phyloP scores from a whole-genome alignment of 1,140 invertebrate genomes.

The Muscidifurax raptorellus region DNA sequence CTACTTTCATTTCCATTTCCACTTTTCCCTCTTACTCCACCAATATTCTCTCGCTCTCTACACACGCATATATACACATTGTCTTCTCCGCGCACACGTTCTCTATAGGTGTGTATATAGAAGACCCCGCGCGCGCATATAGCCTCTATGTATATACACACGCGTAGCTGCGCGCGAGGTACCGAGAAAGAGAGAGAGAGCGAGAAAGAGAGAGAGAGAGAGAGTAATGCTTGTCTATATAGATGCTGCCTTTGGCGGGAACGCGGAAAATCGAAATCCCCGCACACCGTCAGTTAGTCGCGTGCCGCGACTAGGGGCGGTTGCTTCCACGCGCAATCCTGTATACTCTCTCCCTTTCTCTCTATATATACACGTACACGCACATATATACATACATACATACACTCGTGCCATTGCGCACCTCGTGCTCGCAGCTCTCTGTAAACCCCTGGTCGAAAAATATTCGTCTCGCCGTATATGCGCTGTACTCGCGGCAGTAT shows the following conservation, averaged over 20 bases:
- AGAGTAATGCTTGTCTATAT: background rate
- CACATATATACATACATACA: background rate
- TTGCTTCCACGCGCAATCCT: conserved; percentile 8
- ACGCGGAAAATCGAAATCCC: conserved; percentile 55
- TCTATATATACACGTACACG: background rate
- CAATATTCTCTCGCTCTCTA: too few relatives aligned
- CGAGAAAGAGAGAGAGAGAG: background rate
- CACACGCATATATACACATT: too few relatives aligned
- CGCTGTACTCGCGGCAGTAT: too few relatives aligned
- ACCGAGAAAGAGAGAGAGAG: background rate
- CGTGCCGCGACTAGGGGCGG: conserved; percentile 57
- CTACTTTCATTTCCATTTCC: too few relatives aligned
- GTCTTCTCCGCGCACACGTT: background rate
- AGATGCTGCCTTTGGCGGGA: conserved; percentile 51
- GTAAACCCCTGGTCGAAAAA: too few relatives aligned
- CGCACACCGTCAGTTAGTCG: conserved; percentile 58
- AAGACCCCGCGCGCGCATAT: background rate
- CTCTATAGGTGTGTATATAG: too few relatives aligned
- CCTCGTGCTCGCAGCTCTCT: too few relatives aligned
- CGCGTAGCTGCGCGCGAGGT: background rate
- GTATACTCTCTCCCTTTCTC: too few relatives aligned
- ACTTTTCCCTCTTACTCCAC: too few relatives aligned
- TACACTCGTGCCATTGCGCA: too few relatives aligned
- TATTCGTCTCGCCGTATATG: too few relatives aligned
- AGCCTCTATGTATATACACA: background rate